Base-by-base conservation (phyloP, 2,113 vertebrate genomes). In the Petrocephalus microphthalmus region DNA sequence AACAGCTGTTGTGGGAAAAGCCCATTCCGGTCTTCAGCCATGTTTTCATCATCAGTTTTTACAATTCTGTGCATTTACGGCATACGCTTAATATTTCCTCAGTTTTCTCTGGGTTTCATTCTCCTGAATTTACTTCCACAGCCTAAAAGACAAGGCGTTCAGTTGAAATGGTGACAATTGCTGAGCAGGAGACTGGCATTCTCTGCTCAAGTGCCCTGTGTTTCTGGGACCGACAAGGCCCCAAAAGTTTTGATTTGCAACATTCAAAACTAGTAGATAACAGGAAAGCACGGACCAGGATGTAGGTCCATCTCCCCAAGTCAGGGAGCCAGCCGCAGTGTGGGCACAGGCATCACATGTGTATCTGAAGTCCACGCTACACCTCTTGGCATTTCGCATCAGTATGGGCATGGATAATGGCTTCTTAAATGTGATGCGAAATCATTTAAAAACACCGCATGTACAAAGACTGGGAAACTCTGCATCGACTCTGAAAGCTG, bases 1-100 rank as follows among this genome's bases (percentile, higher is more conserved):
- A 19, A 37, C 54, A 53, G 89, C 88, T 37, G 91, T 74, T 13
- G 25, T 84, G 57, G 6, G 37, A 45, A 15, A 54, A 47, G 57
- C 81, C 82, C 37, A 53, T 42, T 37, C 51, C 52, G 53, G 51
- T 22, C 20, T 29, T 52, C 45, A 19, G 45, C 60, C 19, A 45
- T 10, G 78, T 49, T 20, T 37, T 6, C 49, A 37, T 6, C 49
- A 37, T 51, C 84, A 54, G 29, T 56, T 57, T 6, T 53, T 8
- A 56, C 84, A 17, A 3, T 51, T 87, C 22, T 11, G 25, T 42
- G 42, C 51, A 71, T 67, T 17, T 7, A 52, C 57, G 7, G 86
- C 57, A 51, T 47, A 25, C 20, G 25, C 47, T 49, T 5, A 67
- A 67, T 7, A n/a, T n/a, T 67, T 67, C 7, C 60, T 7, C 20